A percentile compares a stretch with the other conserved stretches of the same genome.
Conservation (phyloP, 2,113 vertebrate species). For the Ptilonorhynchus violaceus region DNA sequence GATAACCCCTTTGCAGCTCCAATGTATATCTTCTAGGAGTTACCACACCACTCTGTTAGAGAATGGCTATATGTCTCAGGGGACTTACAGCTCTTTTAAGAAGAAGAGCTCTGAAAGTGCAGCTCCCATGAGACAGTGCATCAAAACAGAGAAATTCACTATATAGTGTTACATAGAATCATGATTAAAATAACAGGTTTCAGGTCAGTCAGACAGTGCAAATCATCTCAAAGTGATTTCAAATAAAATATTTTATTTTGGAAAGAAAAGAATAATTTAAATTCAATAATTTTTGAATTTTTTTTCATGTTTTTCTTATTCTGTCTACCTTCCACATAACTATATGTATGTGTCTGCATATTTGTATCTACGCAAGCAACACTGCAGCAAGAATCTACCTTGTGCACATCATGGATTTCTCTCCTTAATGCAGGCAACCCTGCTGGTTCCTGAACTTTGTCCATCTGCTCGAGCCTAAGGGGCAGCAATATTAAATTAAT, state of each 20-base stretch:
- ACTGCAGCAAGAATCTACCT: neutral
- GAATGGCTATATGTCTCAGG: neutral
- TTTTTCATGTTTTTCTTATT: neutral
- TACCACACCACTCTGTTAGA: neutral
- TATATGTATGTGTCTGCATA: neutral
- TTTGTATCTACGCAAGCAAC: neutral
- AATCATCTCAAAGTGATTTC: neutral
- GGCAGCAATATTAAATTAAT: slow-evolving; percentile 7
- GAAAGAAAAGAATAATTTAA: neutral
- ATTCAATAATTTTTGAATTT: neutral
- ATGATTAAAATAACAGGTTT: neutral
- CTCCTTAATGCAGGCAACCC: neutral
- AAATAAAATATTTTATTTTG: neutral
- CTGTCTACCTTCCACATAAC: neutral
- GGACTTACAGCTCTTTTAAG: neutral
- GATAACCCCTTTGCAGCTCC: neutral
- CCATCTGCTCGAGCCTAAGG: neutral
- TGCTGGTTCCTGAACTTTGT: neutral
- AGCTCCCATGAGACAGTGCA: neutral
- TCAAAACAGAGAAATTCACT: neutral
- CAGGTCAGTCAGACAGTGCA: neutral
- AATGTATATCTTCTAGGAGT: accelerated
- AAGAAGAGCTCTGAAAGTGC: neutral
- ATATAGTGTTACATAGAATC: neutral
- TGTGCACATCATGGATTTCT: neutral